Evolutionary conservation across 2,797 vertebrate species (phyloP), one percentile per base, ranked within the genome.

Genomic region (Amblyopsis hoosieri): DNA sequence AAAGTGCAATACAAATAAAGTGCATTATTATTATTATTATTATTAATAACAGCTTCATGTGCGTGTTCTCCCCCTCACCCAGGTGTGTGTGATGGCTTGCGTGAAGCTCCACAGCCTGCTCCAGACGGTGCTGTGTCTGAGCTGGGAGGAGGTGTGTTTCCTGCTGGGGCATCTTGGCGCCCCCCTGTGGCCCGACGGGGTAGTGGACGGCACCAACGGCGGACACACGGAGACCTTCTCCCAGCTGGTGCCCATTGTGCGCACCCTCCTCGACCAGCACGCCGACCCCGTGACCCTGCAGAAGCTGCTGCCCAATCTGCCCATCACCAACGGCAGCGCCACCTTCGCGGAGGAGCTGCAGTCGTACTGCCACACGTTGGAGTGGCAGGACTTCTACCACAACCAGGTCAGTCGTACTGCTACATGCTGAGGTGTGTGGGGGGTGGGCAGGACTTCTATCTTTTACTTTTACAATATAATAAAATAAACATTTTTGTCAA

Each of bases 311-410:
- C 97, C 98, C 13, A 96, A 93, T 2, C 87, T 98, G 76, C 97
- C 97, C 0, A 85, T 95, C 69, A 97, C 97, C 79, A 99, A 99
- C 0, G 97, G 97, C 87, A 98, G 96, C 83, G 90, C 94, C 78
- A 98, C 95, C 13, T 97, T 97, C 57, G 95, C 95, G 0, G 94
- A 98, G 82, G 97, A 99, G 78, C 95, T 99, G 77, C 95, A 95
- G 88, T 81, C 76, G 45, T 99, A 96, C 83, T 96, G 95, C 76
- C 81, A 67, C 75, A 95, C 93, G 0, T 60, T 78, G 0, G 98
- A 99, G 87, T 99, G 98, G 98, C 93, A 92, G 60, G 77, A 86
- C 9, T 98, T 98, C 90, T 96, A 95, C 14, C 94, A 94, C 72
- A 93, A 94, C 67, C 89, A 97, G 29, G 98, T 99, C 64, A 67